Conservation (phyloP, 2,888 invertebrate genomes). For the Melitaea athalia region DNA sequence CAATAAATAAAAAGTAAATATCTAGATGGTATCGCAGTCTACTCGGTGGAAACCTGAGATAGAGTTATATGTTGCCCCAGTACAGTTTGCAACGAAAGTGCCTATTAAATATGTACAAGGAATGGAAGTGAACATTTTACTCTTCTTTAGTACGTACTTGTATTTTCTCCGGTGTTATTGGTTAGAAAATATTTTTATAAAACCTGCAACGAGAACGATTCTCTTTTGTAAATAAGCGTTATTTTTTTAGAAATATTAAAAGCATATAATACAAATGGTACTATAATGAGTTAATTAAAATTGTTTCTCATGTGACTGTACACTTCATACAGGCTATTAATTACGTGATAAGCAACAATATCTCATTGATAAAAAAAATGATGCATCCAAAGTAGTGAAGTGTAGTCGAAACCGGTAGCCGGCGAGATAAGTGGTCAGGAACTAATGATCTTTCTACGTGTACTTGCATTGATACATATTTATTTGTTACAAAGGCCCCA, state of each 20-base stretch:
- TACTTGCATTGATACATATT: background rate
- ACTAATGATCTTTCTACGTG: constrained; percentile 23
- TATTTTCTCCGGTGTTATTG: background rate
- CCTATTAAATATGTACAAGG: constrained; percentile 14
- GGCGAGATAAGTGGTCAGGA: constrained; percentile 54
- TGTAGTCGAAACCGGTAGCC: constrained; percentile 64
- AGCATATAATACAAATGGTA: background rate
- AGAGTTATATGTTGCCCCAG: constrained; percentile 44
- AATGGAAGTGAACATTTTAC: constrained; percentile 3
- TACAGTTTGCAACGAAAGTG: constrained; percentile 30
- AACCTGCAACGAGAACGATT: background rate
- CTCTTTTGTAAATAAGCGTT: background rate
- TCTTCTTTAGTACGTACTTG: background rate
- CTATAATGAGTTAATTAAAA: background rate
- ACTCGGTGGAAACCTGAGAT: constrained; percentile 57
- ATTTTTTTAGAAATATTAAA: background rate
- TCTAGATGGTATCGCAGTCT: constrained; percentile 62
- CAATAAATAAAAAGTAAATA: constrained; percentile 80
- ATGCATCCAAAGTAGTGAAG: constrained; percentile 45
- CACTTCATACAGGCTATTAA: constrained; percentile 41
- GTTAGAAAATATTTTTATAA: background rate
- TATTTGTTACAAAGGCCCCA: background rate
- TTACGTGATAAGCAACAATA: constrained; percentile 47
- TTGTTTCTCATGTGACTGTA: constrained; percentile 33
- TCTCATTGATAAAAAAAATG: constrained; percentile 49